Evolutionary conservation across 2,888 invertebrate genomes (phyloP).

Genomic region (Drosophila vallismaia): DNA sequence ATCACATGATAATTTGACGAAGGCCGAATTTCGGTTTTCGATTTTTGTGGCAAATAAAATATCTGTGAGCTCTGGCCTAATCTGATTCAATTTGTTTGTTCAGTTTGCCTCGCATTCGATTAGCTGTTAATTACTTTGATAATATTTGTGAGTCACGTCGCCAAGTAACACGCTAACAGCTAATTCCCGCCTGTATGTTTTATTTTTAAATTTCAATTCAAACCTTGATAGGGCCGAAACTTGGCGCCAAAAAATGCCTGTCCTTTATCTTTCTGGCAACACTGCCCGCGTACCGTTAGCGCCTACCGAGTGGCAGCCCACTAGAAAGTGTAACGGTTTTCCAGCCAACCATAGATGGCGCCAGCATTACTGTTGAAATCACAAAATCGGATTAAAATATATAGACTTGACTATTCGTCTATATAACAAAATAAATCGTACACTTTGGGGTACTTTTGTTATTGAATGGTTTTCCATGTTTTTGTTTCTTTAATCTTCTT

Average conservation of each 20-base stretch:
- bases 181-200: not conserved
- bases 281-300: not conserved
- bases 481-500: not conserved
- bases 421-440: not conserved
- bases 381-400: not conserved
- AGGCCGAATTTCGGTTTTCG: constrained; percentile 14
- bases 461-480: not conserved
- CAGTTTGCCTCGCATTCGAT: constrained; percentile 17
- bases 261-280: constrained; percentile 3
- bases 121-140: constrained; percentile 20
- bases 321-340: not conserved
- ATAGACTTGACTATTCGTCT: no score
- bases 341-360: constrained; percentile 7
- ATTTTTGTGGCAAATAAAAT: constrained; percentile 19
- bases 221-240: not conserved
- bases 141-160: not conserved
- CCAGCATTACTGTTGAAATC: not conserved
- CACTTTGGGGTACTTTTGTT: not conserved
- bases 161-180: not conserved
- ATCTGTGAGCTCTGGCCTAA: constrained; percentile 7
- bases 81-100: constrained; percentile 29
- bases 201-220: not conserved
- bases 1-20: constrained; percentile 35
- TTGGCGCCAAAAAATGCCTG: constrained; percentile 10
- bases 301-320: not conserved